Evolutionary conservation across 2,797 vertebrate species (phyloP), one percentile per base, ranked within the genome.

Genomic region (Sebastolobus altivelis): DNA sequence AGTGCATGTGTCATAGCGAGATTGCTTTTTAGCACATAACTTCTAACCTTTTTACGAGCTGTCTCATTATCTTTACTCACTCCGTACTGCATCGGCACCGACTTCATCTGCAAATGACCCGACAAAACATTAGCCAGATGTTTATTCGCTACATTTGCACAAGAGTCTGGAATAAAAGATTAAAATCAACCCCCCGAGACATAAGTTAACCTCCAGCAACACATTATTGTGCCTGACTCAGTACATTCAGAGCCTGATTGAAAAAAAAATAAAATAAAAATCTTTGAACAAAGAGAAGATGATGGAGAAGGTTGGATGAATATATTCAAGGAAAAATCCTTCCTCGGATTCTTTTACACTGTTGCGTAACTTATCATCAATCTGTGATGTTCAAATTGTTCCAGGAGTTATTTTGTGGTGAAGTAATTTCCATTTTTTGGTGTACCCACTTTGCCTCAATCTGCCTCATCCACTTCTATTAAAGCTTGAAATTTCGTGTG

Each of bases 91-190:
- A 67, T 29, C 38, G 20, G 77, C 80, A 60, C 35, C 2, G 10
- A 38, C 80, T 75, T 83, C 80, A 74, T 91, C 83, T 74, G 86
- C 84, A 90, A 91, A 91, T 85, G 86, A 91, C 86, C 79, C 33
- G 4, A 71, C 80, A 69, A 72, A 86, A 90, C 89, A 90, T 91
- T 82, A 89, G 72, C 87, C 89, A 93, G 91, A 90, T 93, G 91
- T 90, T 92, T 87, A 62, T 70, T 77, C 59, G 20, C 66, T 5
- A 46, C 63, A 75, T 83, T 84, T 72, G 59, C 62, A 75, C 77
- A 72, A 52, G 72, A 71, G 58, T 74, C 72, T 77, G 71, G 68
- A 68, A 63, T 40, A 63, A 81, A 84, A 72, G 71, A 88, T 84
- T 73, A 35, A 83, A 88, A 73, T 61, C 13, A 31, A 38, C 65